Percentiles rank a stretch among this genome's conserved stretches.
phyloP scores from a whole-genome alignment of 2,797 vertebrate species.

The Lindbergichthys nudifrons region DNA sequence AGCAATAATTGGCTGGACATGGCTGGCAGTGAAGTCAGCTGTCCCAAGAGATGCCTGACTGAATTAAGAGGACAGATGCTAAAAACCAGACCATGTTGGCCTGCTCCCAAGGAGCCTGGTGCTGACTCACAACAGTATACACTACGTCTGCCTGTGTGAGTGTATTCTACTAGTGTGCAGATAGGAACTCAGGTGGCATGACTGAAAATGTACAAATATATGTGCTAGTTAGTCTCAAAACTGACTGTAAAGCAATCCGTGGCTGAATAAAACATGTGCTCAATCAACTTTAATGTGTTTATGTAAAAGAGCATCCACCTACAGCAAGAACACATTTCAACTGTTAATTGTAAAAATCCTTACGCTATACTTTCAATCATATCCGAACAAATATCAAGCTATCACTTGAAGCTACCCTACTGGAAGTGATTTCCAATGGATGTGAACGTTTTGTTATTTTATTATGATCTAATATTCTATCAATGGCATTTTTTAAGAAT shows the following conservation, averaged over 20 bases:
- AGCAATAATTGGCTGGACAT: constrained; percentile 31
- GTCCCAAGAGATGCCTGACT: constrained; percentile 68
- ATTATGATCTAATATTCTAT: background rate
- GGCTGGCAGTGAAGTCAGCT: constrained; percentile 50
- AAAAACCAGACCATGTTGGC: constrained; percentile 60
- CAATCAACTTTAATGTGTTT: background rate
- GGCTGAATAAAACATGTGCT: background rate
- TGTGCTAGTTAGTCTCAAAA: background rate
- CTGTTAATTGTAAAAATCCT: background rate
- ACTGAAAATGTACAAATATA: background rate
- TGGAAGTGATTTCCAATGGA: background rate
- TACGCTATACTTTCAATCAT: background rate
- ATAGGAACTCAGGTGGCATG: constrained; percentile 1
- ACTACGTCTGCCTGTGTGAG: constrained; percentile 28
- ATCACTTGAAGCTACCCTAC: background rate
- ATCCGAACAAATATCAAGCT: background rate
- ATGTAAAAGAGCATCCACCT: background rate
- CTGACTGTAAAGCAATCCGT: background rate
- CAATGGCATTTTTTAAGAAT: background rate
- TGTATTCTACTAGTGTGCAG: constrained; percentile 23
- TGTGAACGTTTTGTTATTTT: background rate
- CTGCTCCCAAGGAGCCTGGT: constrained; percentile 50
- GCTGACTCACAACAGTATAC: constrained; percentile 56
- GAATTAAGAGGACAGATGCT: constrained; percentile 67
- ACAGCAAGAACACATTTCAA: background rate